Evolutionary conservation across 2,797 vertebrate genomes (phyloP), one percentile per base, ranked within the genome.

Genomic region (Austrolebias charrua): DNA sequence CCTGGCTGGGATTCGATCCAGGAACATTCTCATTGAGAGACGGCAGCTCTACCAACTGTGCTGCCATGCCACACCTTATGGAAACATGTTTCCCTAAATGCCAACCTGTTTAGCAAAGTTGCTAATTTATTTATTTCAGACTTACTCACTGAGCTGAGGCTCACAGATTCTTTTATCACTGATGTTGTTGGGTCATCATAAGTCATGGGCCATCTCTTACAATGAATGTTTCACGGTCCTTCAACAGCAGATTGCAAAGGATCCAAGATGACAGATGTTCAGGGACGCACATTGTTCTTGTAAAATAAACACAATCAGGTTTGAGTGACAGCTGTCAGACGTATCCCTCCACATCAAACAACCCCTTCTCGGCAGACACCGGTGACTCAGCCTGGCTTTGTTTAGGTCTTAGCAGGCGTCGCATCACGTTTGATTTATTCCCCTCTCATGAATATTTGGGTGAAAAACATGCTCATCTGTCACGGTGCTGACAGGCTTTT

Each of bases 371-470:
- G 73, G 63, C 72, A 70, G 75, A 84, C 80, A 82, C 50, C 9
- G 59, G 72, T 83, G 85, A 87, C 58, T 89, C 86, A 83, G 79
- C 68, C 53, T 60, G 72, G 56, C 78, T 53, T 85, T 82, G 78
- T 81, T 65, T 35, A 52, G 11, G 56, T 60, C 57, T 77, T 59
- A 65, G 75, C 74, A 75, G 66, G 57, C 58, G n/a, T 58, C 59
- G 33, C 63, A 64, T 63, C 66, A 48, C 68, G 45, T 69, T 81
- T 69, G 67, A 84, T 83, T 80, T 71, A 67, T 61, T 82, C 80
- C 76, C 58, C 57, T 57, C 73, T 77, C 48, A 69, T 87, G 84
- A 89, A 88, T 88, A 86, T 88, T 78, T 79, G 73, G 76, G 61
- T 29, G 59, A 73, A 83, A 82, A 88, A 80, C 77, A 74, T 75